phyloP scores from a whole-genome alignment of 2,797 vertebrate genomes.

The Lepilemur septentrionalis region DNA sequence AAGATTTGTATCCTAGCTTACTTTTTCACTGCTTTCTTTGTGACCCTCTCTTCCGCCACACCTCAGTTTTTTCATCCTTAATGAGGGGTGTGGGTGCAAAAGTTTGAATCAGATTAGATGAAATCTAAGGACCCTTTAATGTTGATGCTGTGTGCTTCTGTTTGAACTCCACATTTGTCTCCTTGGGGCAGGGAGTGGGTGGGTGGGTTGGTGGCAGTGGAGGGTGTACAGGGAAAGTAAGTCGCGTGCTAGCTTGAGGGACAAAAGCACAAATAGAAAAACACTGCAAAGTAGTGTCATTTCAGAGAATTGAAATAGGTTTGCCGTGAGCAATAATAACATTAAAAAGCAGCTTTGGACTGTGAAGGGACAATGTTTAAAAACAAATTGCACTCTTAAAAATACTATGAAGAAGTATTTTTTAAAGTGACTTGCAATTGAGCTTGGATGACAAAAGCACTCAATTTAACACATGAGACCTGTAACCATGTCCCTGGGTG shows the following conservation, averaged over 20 bases:
- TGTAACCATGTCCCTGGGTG: background rate
- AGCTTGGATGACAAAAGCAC: constrained; percentile 13
- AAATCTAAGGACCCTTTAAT: background rate
- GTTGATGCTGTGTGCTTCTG: background rate
- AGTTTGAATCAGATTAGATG: background rate
- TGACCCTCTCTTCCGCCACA: background rate
- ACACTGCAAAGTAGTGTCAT: background rate
- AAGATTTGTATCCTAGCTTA: background rate
- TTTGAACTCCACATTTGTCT: background rate
- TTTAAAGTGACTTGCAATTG: constrained; percentile 29
- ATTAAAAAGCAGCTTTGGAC: constrained; percentile 25
- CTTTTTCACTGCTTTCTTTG: background rate
- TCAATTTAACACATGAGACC: constrained; percentile 32
- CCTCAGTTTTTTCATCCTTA: background rate
- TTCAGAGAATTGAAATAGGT: background rate
- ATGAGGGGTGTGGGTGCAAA: background rate
- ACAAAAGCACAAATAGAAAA: background rate
- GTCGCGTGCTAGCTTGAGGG: background rate
- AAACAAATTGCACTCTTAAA: constrained; percentile 60
- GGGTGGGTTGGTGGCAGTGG: too few species aligned
- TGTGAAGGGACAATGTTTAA: constrained; percentile 24
- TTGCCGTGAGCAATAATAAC: constrained; percentile 40
- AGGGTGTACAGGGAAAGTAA: background rate
- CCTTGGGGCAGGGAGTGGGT: accelerated
- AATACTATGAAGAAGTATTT: constrained; percentile 31